Evolutionary conservation across 1,140 invertebrate species (phyloP).

Genomic region (Drosophila paulistorum): DNA sequence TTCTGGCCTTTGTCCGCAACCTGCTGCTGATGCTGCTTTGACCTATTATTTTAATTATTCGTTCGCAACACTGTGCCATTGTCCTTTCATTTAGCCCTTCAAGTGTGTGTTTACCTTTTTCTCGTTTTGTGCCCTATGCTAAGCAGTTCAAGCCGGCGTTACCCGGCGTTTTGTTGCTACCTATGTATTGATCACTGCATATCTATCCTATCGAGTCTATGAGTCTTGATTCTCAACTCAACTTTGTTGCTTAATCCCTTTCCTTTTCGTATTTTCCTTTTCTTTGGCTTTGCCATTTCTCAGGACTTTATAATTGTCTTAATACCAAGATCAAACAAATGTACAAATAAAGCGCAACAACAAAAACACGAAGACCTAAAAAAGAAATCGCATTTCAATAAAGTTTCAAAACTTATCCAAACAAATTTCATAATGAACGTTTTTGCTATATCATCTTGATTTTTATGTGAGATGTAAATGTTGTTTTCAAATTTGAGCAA

Average conservation of each 20-base stretch:
- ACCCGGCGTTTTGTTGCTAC: neutral
- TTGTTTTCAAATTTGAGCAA: no score
- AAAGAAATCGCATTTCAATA: neutral
- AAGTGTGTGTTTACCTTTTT: slow-evolving; percentile 41
- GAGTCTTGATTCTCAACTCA: slow-evolving; percentile 2
- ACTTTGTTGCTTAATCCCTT: slow-evolving; percentile 5
- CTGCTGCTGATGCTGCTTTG: slow-evolving; percentile 48
- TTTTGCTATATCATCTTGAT: no score
- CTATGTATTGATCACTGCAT: neutral
- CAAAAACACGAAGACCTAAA: neutral
- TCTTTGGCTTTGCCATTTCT: slow-evolving; percentile 35
- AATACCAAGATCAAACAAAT: slow-evolving; percentile 19
- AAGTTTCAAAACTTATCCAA: neutral
- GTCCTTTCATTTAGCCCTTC: slow-evolving; percentile 20
- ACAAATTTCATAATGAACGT: no score
- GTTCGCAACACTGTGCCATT: slow-evolving; percentile 75
- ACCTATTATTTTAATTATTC: slow-evolving; percentile 79
- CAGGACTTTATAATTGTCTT: slow-evolving; percentile 64
- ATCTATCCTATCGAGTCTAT: neutral
- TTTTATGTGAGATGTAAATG: no score
- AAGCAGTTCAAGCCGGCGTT: slow-evolving; percentile 56
- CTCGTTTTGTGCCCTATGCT: slow-evolving; percentile 12
- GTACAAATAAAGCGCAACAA: neutral
- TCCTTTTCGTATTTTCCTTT: slow-evolving; percentile 45
- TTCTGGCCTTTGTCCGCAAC: slow-evolving; percentile 46